Conservation (phyloP, 2,113 vertebrate species). For the Cheilinus undulatus region DNA sequence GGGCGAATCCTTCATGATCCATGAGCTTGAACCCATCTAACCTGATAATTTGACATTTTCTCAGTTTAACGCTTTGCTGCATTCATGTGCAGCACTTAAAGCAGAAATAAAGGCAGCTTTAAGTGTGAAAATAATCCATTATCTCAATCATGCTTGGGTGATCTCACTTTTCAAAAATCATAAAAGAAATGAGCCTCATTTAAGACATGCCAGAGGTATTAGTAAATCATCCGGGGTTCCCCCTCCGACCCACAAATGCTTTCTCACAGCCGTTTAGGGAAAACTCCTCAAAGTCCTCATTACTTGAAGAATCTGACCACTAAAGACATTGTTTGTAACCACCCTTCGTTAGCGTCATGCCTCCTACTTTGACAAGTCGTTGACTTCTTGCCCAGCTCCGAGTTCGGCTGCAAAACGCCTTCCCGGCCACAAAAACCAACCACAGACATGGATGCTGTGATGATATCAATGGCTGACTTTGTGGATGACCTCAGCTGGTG, state of each 20-base stretch:
- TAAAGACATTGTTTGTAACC: conserved; percentile 13
- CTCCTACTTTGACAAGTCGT: neutral
- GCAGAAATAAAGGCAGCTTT: too few species aligned
- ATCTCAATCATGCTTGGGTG: neutral
- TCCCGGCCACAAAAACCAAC: conserved; percentile 21
- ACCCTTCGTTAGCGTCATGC: conserved; percentile 1
- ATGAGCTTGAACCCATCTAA: neutral
- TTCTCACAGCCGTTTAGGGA: neutral
- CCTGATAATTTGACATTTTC: neutral
- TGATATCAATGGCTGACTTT: conserved; percentile 13
- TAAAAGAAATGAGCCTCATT: neutral
- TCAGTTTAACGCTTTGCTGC: neutral
- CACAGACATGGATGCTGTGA: neutral
- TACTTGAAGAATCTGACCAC: conserved; percentile 14
- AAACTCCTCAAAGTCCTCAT: neutral
- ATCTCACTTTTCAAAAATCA: neutral
- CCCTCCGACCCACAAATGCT: neutral
- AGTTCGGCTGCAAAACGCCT: neutral
- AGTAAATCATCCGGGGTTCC: neutral
- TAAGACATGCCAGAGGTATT: conserved; percentile 10
- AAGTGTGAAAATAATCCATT: neutral
- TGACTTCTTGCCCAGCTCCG: neutral
- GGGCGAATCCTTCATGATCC: conserved; percentile 1
- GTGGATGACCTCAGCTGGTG: conserved; percentile 29
- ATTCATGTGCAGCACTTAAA: too few species aligned